Base-by-base conservation (phyloP, 1,140 invertebrate genomes). In the Caenorhabditis tropicalis region DNA sequence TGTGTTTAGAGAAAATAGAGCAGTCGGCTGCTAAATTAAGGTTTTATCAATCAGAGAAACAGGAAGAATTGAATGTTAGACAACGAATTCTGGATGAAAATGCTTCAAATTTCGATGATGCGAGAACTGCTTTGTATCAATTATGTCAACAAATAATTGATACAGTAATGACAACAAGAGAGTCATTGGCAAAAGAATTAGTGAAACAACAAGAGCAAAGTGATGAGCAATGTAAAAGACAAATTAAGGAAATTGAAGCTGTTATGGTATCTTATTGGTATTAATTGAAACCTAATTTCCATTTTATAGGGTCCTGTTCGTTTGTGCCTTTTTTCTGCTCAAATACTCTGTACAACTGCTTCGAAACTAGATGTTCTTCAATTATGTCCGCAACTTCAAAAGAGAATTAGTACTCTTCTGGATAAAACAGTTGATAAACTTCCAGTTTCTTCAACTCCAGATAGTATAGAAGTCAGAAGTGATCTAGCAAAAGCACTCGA, bases 331-430 rank as follows among this genome's bases (percentile, higher is more conserved):
- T 83, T 90, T 5, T 81, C 83, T 21, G 85, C 87, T 3, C 90
- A 90, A 33, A 87, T 91, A 53, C 91, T 91, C 36, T 91, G 90
- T 43, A 90, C 90, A 9, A 86, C 89, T 21, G 88, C 91, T 2
- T 90, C 90, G 15, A 87, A 91, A 81, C 85, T 91, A 7, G 90
- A 91, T 60, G 82, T 91, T 4, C 84, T 91, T 19, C 48, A 87
- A 36, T 12, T 86, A 39, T 53, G 29, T 19, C 31, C 70, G 16
- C 51, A 83, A 49, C 51, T 82, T 82, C 60, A 58, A 81, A 84
- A 60, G 21, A 36, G 58, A 85, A 87, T 87, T 49, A 79, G 79
- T 58, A 85, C 81, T 70, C 43, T 70, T 39, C 56, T 83, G 21
- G 80, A 81, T 49, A 79, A 81, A 39, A 56, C 43, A 31, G 74